phyloP scores from a whole-genome alignment of 2,113 vertebrate genomes.

The Dasyprocta punctata region DNA sequence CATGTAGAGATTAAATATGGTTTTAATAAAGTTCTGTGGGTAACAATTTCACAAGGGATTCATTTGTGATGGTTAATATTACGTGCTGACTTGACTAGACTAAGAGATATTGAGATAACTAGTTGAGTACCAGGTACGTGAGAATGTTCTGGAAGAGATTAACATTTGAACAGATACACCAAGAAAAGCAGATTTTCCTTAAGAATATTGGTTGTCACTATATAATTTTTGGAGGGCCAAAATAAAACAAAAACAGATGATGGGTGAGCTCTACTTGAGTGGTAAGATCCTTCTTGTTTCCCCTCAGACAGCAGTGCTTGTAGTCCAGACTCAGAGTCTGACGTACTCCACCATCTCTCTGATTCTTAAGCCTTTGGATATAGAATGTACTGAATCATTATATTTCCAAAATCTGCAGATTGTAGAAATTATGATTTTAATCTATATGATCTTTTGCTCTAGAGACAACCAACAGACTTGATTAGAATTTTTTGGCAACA shows the following conservation, averaged over 20 bases:
- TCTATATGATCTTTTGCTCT: background rate
- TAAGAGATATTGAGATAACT: background rate
- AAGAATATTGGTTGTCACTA: background rate
- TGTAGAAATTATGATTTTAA: too few species aligned
- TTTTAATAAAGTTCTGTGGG: background rate
- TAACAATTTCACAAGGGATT: background rate
- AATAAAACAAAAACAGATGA: background rate
- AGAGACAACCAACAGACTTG: background rate
- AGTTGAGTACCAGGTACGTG: background rate
- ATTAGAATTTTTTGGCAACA: background rate
- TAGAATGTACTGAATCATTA: too few species aligned
- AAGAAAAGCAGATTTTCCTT: background rate
- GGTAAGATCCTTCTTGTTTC: background rate
- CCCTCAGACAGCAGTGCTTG: background rate
- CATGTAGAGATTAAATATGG: background rate
- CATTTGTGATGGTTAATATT: background rate
- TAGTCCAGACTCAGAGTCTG: background rate
- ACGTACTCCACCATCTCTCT: background rate
- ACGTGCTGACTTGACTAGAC: background rate
- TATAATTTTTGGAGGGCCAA: too few species aligned
- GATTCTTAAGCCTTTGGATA: background rate
- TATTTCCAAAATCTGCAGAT: too few species aligned
- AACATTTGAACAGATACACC: background rate
- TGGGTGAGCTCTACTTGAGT: background rate
- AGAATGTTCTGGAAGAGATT: background rate